Evolutionary conservation across 2,113 vertebrate species (phyloP), one percentile per base, ranked within the genome.

Genomic region (Apaloderma vittatum): DNA sequence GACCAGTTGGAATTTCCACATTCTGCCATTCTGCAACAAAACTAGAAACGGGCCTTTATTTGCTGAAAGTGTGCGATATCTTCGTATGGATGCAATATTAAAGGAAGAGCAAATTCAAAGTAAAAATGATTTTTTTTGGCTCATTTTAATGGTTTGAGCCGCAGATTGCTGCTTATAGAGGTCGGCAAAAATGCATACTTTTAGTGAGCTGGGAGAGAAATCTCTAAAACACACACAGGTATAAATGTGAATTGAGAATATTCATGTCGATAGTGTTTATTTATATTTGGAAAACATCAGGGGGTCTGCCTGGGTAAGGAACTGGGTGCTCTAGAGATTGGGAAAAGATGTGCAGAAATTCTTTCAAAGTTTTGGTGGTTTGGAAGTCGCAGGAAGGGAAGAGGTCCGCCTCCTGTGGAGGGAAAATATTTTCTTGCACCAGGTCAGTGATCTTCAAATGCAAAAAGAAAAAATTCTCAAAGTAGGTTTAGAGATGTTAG

Each of bases 371-470:
- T 95, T 52, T 95, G 58, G 30, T 86, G 82, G 36, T 78, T 96
- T 72, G 82, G 83, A 95, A 93, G 92, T 67, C 75, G 46, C 92
- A 97, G 93, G 97, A 97, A 96, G 79, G 70, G 94, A 97, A 96
- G 93, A 86, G 76, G 82, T 78, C 36, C 89, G 89, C 77, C 89
- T 95, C 94, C 92, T 77, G 46, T 0, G 2, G 95, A 96, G 95
- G 63, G 85, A 92, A 96, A 97, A 97, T 97, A 97, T 96, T 97
- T 97, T 92, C 95, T 90, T 96, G 95, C 89, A 91, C 94, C 95
- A 96, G 94, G 91, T 93, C 94, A 94, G 75, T 96, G 95, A 95
- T 96, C 95, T 88, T 90, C 90, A 96, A 95, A 93, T 93, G 65
- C 62, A 27, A 30, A 46, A 40, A 76, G 67, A 86, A 43, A 32